Base-by-base conservation (phyloP, 2,888 invertebrate genomes). In the Helobdella robusta region DNA sequence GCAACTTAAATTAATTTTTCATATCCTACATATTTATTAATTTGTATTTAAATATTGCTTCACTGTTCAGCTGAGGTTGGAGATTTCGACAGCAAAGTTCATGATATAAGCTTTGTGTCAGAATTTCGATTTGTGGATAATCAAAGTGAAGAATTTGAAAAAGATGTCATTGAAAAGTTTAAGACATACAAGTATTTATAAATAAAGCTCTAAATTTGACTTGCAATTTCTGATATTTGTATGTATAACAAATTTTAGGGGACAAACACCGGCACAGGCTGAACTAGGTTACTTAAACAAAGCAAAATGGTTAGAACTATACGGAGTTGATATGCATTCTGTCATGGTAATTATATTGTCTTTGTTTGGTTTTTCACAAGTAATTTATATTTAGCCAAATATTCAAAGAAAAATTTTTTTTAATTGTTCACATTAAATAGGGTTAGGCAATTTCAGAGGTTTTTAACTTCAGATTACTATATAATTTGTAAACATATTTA, bases 311-410 rank as follows among this genome's bases (percentile, higher is more conserved):
- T 82, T 98, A 73, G 95, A 97, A 81, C 91, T 93, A 90, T 99
- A 95, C 81, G 98, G 97, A 66, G 95, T 98, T 64, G 97, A 98
- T 77, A 94, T 94, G 90, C 95, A 97, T 79, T 91, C 87, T 71
- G 97, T 97, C 54, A 83, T 92, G 77, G 86, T 86, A 68, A 73
- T n/a, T n/a, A n/a, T n/a, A n/a, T n/a, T n/a, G n/a, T n/a, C n/a
- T n/a, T n/a, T n/a, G n/a, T n/a, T n/a, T n/a, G n/a, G n/a, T n/a
- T n/a, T n/a, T n/a, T n/a, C n/a, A n/a, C n/a, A n/a, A n/a, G n/a
- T n/a, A n/a, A n/a, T n/a, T n/a, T n/a, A n/a, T n/a, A n/a, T n/a
- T n/a, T n/a, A n/a, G n/a, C n/a, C n/a, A n/a, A n/a, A n/a, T n/a
- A n/a, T n/a, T n/a, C n/a, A n/a, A n/a, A n/a, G n/a, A n/a, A n/a